These are phyloP conservation scores for Pteropus alecto DNA, from an alignment of 2,113 vertebrate species.

Conservation along the genomic window DNA sequence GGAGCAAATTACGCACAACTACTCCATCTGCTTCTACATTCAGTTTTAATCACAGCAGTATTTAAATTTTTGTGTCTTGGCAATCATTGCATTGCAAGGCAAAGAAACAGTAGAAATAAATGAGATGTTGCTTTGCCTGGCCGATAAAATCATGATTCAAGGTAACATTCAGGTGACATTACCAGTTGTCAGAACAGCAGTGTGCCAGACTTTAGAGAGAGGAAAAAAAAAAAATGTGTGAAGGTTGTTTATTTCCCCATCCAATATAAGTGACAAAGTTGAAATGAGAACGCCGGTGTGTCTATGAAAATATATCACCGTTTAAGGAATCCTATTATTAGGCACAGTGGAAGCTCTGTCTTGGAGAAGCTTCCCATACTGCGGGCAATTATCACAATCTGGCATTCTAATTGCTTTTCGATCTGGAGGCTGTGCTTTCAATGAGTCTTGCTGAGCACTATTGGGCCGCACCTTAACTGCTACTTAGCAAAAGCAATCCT, in stretches of 20 bases:
- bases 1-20: constrained; percentile 31
- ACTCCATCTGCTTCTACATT: constrained; percentile 75
- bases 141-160: constrained; percentile 83
- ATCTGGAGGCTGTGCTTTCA: constrained; percentile 78
- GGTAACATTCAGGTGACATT: constrained; percentile 81
- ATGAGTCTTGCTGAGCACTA: constrained; percentile 74
- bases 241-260: constrained; percentile 78
- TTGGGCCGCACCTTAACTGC: constrained; percentile 55
- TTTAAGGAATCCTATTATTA: constrained; percentile 85
- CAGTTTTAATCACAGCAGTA: constrained; percentile 81
- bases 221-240: constrained; percentile 30
- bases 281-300: constrained; percentile 74
- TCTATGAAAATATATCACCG: constrained; percentile 80
- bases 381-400: constrained; percentile 86
- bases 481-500: constrained; percentile 75
- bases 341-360: constrained; percentile 80
- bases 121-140: constrained; percentile 81
- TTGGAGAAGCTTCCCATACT: constrained; percentile 80
- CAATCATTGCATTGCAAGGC: constrained; percentile 70
- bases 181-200: constrained; percentile 74
- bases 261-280: constrained; percentile 78
- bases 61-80: constrained; percentile 78
- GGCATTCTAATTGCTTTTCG: constrained; percentile 87
- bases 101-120: constrained; percentile 80
- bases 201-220: constrained; percentile 52